These are phyloP conservation scores for Perodicticus potto DNA, from an alignment of 2,797 vertebrate genomes.

Conservation along the genomic window DNA sequence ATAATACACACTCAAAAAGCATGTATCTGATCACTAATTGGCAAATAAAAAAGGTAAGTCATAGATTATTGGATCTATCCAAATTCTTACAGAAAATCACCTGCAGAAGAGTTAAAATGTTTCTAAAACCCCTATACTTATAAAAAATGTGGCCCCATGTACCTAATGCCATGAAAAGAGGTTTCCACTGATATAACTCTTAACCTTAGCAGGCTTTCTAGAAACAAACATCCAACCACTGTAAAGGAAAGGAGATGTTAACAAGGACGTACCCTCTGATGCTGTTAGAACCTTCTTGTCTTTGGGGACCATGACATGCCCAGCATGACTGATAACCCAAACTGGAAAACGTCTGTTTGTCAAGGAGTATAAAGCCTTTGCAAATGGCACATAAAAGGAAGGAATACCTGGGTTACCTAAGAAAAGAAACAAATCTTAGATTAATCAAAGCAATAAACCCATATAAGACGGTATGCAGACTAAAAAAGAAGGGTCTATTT, in stretches of 20 bases:
- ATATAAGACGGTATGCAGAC: not conserved
- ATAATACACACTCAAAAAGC: not conserved
- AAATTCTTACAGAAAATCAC: conserved; percentile 50
- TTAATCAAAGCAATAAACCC: conserved; percentile 56
- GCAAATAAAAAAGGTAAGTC: conserved; percentile 1
- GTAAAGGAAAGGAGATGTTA: conserved; percentile 14
- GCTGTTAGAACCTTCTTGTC: conserved; percentile 91
- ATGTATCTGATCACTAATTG: not conserved
- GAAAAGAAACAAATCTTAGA: conserved; percentile 77
- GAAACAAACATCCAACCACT: not conserved
- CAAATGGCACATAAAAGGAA: conserved; percentile 94
- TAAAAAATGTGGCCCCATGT: not conserved
- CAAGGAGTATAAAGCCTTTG: conserved; percentile 90
- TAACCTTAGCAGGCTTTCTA: not conserved
- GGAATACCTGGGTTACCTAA: conserved; percentile 96
- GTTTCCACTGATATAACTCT: not conserved
- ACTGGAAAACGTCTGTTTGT: conserved; percentile 91
- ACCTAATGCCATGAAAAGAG: not conserved
- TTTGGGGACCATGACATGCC: conserved; percentile 92
- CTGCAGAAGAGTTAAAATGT: conserved; percentile 29
- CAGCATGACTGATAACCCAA: conserved; percentile 96
- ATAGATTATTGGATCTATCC: not conserved
- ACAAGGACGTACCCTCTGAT: conserved; percentile 67
- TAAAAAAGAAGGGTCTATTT: not conserved
- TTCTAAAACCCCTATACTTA: conserved; percentile 28